Conservation (phyloP, 2,113 vertebrate genomes). For the Ursus arctos region DNA sequence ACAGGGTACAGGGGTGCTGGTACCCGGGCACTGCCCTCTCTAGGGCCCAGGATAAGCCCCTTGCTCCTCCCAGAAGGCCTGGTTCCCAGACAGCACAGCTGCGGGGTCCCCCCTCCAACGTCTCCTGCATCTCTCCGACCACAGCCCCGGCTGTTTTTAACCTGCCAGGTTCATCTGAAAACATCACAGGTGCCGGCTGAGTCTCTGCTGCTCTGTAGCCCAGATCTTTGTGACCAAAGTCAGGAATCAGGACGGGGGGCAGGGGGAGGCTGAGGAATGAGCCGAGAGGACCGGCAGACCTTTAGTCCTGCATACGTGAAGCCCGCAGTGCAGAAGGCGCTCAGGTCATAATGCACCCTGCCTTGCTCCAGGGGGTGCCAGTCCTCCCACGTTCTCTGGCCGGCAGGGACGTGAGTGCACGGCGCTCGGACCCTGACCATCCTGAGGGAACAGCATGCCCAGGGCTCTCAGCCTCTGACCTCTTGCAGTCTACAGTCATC, state of each 20-base stretch:
- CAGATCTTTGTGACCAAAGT: background rate
- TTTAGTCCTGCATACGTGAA: no score
- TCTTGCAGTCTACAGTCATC: background rate
- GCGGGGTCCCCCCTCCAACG: accelerated
- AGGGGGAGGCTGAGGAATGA: background rate
- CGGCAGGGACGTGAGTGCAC: background rate
- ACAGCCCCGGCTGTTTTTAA: accelerated
- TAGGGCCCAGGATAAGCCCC: accelerated
- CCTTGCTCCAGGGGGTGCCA: background rate
- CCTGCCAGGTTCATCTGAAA: accelerated
- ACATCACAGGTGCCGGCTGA: background rate
- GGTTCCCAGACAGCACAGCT: accelerated
- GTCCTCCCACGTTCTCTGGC: no score
- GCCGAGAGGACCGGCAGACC: background rate
- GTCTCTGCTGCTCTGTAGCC: background rate
- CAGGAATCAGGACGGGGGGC: background rate
- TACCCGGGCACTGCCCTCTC: background rate
- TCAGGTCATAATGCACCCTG: accelerated
- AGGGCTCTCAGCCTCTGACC: background rate
- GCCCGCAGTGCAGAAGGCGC: background rate
- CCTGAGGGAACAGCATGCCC: background rate
- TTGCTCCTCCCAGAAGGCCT: background rate
- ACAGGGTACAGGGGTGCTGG: no score
- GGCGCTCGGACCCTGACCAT: background rate
- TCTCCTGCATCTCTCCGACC: background rate